Base-by-base conservation (phyloP, 2,797 vertebrate species). In the Leptodactylus fallax region DNA sequence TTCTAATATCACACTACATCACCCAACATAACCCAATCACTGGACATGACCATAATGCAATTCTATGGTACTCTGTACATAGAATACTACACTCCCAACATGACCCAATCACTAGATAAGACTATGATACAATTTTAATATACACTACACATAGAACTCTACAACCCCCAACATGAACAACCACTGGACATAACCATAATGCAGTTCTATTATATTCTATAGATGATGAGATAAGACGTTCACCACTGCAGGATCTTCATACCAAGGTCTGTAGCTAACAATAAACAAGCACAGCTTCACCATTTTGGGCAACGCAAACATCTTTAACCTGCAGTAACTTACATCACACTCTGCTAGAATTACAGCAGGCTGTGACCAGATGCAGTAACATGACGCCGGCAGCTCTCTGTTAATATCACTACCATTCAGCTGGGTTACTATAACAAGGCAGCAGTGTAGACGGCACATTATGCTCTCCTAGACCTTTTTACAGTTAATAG, bases 301-400 rank as follows among this genome's bases (percentile, higher is more conserved):
- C 23, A 27, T 27, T 74, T 49, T 74, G 45, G 72, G 19, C 47
- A 21, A 17, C 1, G n/a, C 47, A 11, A 19, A 12, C 19, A 7
- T 53, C 72, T 51, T 51, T 77, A 49, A 51, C 72, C 72, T 77
- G 19, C 21, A 77, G 72, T 51, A 23, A 77, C 72, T 23, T 77
- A 23, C 72, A 76, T 76, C 19, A 23, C 72, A 51, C 11, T 51
- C 72, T 77, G 72, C 72, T 77, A 51, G 49, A 53, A 77, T 53
- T 23, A 77, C 72, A 53, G 72, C 72, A 76, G 45, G 45, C 72
- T 76, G 19, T 76, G 72, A 76, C 72, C 72, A 49, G 49, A 21
- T 51, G 47, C 71, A 12, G 71, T 49, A 74, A 74, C 19, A 3
- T 51, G 47, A 74, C 19, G 71, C 71, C 45, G 11, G 4, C 45